These are phyloP conservation scores for Gastrophysa polygoni DNA, from an alignment of 2,888 invertebrate species.

Conservation along the genomic window DNA sequence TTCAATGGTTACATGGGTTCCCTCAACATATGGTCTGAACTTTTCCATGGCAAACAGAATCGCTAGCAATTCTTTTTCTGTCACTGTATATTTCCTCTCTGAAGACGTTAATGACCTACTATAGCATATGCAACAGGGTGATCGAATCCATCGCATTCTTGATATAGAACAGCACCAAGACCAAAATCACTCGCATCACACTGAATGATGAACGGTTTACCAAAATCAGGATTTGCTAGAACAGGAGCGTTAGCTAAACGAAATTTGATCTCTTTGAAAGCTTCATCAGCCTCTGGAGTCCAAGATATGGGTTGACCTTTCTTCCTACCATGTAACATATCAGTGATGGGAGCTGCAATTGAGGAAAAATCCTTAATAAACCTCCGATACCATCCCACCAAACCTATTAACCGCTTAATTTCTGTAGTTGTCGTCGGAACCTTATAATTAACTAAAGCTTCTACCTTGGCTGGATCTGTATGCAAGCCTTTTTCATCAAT, in stretches of 20 bases:
- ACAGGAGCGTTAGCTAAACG: constrained; percentile 30
- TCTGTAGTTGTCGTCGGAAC: constrained; percentile 23
- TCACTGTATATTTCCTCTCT: constrained; percentile 34
- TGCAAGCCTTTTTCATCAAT: constrained; percentile 15
- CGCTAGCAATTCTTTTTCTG: constrained; percentile 34
- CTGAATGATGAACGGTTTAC: constrained; percentile 22
- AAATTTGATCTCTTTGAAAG: constrained; percentile 26
- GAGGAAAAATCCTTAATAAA: constrained; percentile 26
- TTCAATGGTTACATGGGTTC: constrained; percentile 29
- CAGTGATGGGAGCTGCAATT: constrained; percentile 23
- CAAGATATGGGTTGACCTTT: constrained; percentile 30
- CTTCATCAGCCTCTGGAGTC: constrained; percentile 22
- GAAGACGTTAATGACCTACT: no score
- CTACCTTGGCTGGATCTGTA: constrained; percentile 18
- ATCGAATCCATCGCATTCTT: constrained; percentile 10
- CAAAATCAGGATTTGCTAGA: constrained; percentile 32
- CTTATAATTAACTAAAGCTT: constrained; percentile 4
- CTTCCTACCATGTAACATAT: constrained; percentile 25
- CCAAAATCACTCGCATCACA: constrained; percentile 34
- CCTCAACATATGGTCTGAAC: constrained; percentile 41
- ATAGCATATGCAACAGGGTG: constrained; percentile 25
- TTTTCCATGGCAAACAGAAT: constrained; percentile 34
- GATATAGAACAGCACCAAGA: constrained; percentile 23
- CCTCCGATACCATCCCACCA: constrained; percentile 24
- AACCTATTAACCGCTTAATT: constrained; percentile 23